Evolutionary conservation across 2,888 invertebrate species (phyloP), one percentile per base, ranked within the genome.

Genomic region (Sphaeridia pumilis): DNA sequence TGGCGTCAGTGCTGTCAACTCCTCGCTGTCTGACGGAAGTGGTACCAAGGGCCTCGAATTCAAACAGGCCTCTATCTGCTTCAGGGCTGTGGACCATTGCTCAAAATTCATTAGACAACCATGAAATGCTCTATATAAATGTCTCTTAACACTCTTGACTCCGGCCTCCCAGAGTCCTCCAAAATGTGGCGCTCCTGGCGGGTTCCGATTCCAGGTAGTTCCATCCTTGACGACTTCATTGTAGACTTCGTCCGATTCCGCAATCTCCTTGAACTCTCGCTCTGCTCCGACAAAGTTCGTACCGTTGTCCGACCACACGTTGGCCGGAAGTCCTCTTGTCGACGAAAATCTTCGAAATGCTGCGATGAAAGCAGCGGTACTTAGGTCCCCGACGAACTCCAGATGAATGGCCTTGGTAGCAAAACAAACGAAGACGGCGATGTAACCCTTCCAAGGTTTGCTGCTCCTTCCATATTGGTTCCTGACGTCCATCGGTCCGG

Each of bases 141-240:
- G 59, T 35, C 38, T 28, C 44, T 65, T 62, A 2, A 54, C 38
- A 0, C 57, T 56, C 24, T 59, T 54, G 1, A 61, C 52, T 14
- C 57, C 52, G 1, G 58, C 54, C 27, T 61, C 60, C 59, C 58
- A 57, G 7, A 57, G 17, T 38, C 10, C 38, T 14, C 17, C 38
- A 5, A 38, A 14, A 17, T 38, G 38, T 38, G 38, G 38, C 5
- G 38, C 7, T 5, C 12, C 7, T 17, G 38, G 38, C 17, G 38
- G 38, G 38, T 38, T 38, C 17, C 12, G 17, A 17, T 5, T 12
- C 38, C 38, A 38, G 5, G 5, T 14, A 38, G 20, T 38, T 7
- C 38, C 38, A 12, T 38, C 10, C 5, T 20, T 7, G 17, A 5
- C 5, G 5, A 17, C 5, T 17, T 14, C 7, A 14, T 17, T 7